Evolutionary conservation across 2,797 vertebrate species (phyloP).

Genomic region (Pangasius larnaudii): DNA sequence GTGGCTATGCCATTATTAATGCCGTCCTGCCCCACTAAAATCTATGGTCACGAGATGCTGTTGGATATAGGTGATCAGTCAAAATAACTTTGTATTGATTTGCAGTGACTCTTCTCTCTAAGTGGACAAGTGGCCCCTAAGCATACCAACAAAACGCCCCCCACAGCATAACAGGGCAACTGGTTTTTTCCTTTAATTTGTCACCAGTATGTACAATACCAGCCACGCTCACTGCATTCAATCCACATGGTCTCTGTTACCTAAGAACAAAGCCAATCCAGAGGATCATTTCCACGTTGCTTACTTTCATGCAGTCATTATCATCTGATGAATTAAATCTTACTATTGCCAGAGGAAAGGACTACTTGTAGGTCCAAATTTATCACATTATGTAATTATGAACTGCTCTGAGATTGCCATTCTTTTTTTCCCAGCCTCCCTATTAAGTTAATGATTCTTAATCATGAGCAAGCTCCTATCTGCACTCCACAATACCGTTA

Average conservation of each 20-base stretch:
- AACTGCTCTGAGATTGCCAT: conserved; percentile 30
- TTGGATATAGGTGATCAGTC: not conserved
- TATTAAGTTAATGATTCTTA: conserved; percentile 46
- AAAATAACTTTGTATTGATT: not conserved
- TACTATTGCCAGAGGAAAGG: conserved; percentile 33
- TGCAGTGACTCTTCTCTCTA: not conserved
- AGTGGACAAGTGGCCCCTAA: not conserved
- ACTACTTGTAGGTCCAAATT: conserved; percentile 33
- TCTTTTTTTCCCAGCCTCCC: not conserved
- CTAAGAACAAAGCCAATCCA: conserved; percentile 15
- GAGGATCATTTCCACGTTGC: conserved; percentile 23
- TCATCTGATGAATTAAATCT: conserved; percentile 40
- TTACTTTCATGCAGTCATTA: conserved; percentile 35
- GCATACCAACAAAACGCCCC: not conserved
- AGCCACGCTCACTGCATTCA: conserved; percentile 6
- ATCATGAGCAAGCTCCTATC: conserved; percentile 34
- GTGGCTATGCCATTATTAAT: not conserved
- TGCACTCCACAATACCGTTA: conserved; percentile 36
- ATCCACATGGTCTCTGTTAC: conserved; percentile 4
- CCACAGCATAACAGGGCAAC: not conserved
- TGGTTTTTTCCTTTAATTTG: not conserved
- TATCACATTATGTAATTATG: conserved; percentile 45
- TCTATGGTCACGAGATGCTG: not conserved
- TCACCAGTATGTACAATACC: conserved; percentile 7
- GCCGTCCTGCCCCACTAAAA: not conserved